These are phyloP conservation scores for Phoebastria nigripes DNA, from an alignment of 2,797 vertebrate species.

Conservation along the genomic window DNA sequence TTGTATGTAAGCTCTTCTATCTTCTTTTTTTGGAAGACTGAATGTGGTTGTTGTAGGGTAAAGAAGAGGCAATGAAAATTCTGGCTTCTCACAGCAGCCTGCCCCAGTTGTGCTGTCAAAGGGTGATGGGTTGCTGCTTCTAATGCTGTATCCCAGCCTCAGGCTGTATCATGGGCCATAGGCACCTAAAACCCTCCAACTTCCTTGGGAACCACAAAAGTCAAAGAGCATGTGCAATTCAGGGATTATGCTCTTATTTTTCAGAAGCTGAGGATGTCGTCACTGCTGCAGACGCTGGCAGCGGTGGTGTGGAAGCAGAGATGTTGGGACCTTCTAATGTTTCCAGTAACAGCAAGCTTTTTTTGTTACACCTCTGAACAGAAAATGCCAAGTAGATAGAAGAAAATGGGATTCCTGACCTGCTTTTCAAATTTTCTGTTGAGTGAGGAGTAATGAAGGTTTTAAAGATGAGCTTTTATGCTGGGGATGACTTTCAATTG, in stretches of 20 bases:
- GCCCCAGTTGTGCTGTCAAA: not conserved
- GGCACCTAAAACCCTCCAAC: not conserved
- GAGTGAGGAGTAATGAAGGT: not conserved
- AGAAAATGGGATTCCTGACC: not conserved
- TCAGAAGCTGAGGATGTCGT: not conserved
- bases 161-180: fast-evolving
- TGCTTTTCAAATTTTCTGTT: not conserved
- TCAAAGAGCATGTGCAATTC: not conserved
- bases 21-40: not conserved
- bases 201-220: not conserved
- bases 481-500: not conserved
- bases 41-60: not conserved
- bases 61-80: not conserved
- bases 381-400: not conserved
- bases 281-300: not conserved
- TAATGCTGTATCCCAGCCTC: not conserved
- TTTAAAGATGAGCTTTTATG: not conserved
- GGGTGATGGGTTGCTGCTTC: not conserved
- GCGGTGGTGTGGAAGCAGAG: not conserved
- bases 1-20: not conserved
- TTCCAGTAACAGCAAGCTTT: not conserved
- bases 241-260: not conserved
- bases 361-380: not conserved
- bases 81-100: not conserved
- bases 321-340: not conserved